Evolutionary conservation across 1,140 invertebrate genomes (phyloP), one percentile per base, ranked within the genome.

Genomic region (Drosophila lini): DNA sequence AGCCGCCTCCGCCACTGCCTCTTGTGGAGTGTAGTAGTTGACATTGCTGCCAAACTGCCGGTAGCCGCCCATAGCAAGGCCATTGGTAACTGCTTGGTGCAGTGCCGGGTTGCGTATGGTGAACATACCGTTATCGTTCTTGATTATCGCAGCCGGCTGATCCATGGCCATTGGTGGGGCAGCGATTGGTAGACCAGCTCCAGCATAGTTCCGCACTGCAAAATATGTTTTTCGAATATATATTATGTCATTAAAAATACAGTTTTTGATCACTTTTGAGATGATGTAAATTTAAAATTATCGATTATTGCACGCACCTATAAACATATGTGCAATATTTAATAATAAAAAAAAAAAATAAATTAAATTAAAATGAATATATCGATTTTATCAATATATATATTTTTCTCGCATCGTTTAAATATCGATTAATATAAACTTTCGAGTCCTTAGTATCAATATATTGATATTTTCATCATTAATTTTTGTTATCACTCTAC

Each of bases 111-210:
- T 96, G 15, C 96, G 93, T 38, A 97, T 97, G 0, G 96, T 97
- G 41, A 96, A 96, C 96, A 97, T 97, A 11, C 95, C 95, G 78
- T 95, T 95, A 71, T 95, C 95, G 47, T 95, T 94, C 77, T 95
- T 95, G 80, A 95, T 95, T 64, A 96, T 96, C 1, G 95, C 94
- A 3, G 95, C 95, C 1, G 93, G 88, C 67, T 91, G 90, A 74
- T 93, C 91, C 71, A 92, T 83, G 10, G 81, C 60, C 62, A 92
- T 75, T 15, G 83, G 45, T 16, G 86, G 68, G 36, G 84, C 64
- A 0, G 74, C 69, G 16, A 85, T 50, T 6, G 89, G 84, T 15
- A 90, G 38, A 10, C 64, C 56, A 8, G 58, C 69, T 9, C 78
- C 81, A 55, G 52, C 7, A 64, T 44, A 89, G 19, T 41, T 60